A percentile compares a stretch with the other conserved stretches of the same genome.
Evolutionary conservation across 2,888 invertebrate genomes (phyloP).

Genomic region (Eudemis profundana): DNA sequence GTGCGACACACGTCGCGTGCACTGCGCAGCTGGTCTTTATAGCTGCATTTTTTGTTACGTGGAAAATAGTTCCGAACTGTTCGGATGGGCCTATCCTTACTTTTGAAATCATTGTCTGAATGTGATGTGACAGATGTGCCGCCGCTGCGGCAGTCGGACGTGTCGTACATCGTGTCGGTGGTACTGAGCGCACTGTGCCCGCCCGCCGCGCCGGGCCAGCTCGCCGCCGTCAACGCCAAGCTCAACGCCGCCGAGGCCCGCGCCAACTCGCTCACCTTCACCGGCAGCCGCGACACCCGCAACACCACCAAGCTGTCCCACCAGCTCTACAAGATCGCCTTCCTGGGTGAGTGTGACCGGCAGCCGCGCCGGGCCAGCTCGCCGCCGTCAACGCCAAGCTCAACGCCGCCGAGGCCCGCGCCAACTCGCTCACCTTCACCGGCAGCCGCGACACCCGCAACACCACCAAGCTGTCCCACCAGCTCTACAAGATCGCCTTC

Average conservation of each 20-base stretch:
- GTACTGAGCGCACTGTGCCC: conserved; percentile 93
- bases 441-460: too few species aligned
- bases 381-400: conserved; percentile 88
- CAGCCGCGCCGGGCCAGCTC: conserved; percentile 90
- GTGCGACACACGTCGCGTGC: too few species aligned
- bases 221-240: conserved; percentile 90
- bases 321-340: conserved; percentile 93
- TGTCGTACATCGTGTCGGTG: conserved; percentile 95
- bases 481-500: too few species aligned
- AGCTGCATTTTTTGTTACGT: too few species aligned
- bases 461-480: too few species aligned
- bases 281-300: conserved; percentile 91
- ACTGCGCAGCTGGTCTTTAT: too few species aligned
- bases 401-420: too few species aligned
- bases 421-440: too few species aligned
- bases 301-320: conserved; percentile 91
- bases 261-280: conserved; percentile 92
- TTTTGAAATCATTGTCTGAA: not conserved
- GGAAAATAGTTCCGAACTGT: too few species aligned
- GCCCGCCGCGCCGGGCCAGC: conserved; percentile 88
- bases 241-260: conserved; percentile 88
- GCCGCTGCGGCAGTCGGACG: conserved; percentile 94
- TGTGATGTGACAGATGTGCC: conserved; percentile 90
- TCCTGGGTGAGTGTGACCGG: conserved; percentile 87
- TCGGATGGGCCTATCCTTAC: too few species aligned